Conservation (phyloP, 2,888 invertebrate genomes). For the Cryptocephalus primarius region DNA sequence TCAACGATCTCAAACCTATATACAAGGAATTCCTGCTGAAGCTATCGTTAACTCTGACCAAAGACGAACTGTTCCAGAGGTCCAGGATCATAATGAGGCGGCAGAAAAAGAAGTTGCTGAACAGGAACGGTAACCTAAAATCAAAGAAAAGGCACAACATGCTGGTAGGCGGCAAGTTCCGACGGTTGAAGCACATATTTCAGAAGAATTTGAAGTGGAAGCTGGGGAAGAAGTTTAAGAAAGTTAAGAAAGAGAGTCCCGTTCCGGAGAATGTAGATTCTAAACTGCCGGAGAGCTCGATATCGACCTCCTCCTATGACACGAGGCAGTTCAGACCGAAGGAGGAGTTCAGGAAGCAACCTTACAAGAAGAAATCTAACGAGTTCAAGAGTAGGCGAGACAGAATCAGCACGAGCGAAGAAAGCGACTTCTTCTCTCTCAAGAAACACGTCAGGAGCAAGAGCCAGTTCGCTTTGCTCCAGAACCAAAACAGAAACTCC, state of each 20-base stretch:
- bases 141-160: conserved; percentile 21
- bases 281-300: conserved; percentile 45
- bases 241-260: conserved; percentile 1
- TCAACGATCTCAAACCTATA: conserved; percentile 83
- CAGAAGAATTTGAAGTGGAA: conserved; percentile 43
- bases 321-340: conserved; percentile 50
- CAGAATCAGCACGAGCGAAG: conserved; percentile 36
- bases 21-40: conserved; percentile 84
- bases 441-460: conserved; percentile 19
- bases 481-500: conserved; percentile 33
- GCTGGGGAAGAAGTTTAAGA: conserved; percentile 15
- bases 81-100: conserved; percentile 83
- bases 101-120: conserved; percentile 60
- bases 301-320: conserved; percentile 52
- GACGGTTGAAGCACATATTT: conserved; percentile 41
- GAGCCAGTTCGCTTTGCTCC: conserved; percentile 2
- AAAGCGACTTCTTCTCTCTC: conserved; percentile 38
- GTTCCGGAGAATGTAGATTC: conserved; percentile 6
- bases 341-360: conserved; percentile 34
- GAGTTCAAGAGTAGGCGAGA: conserved; percentile 14
- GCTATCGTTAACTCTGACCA: conserved; percentile 78
- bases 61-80: conserved; percentile 81
- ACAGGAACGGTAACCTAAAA: conserved; percentile 38
- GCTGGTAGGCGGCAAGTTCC: conserved; percentile 29
- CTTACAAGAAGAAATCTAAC: conserved; percentile 23